Evolutionary conservation across 2,888 invertebrate species (phyloP).

Genomic region (Tiliacea citrago): DNA sequence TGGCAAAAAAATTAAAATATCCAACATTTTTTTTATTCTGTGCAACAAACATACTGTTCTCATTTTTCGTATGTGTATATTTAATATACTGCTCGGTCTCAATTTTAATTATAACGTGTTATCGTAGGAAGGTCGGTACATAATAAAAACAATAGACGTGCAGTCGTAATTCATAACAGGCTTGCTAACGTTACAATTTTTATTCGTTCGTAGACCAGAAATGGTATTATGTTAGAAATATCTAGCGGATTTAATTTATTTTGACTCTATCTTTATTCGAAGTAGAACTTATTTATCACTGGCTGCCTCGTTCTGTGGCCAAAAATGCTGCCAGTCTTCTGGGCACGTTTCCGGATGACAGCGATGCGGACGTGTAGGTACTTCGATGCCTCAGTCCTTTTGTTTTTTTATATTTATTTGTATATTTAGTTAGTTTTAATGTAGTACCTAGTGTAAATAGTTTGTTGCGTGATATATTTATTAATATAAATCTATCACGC

Average conservation of each 20-base stretch:
- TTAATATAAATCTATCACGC: no score
- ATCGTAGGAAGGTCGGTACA: constrained; percentile 1
- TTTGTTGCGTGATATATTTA: no score
- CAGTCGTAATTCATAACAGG: constrained; percentile 6
- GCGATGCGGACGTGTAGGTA: no score
- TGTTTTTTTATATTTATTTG: no score
- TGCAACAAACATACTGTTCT: constrained; percentile 7
- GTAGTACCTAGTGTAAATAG: no score
- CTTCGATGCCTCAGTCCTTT: no score
- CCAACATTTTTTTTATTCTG: background rate
- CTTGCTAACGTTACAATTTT: background rate
- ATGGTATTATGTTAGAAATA: background rate
- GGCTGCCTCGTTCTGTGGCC: no score
- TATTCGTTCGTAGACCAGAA: background rate
- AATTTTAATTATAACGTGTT: constrained; percentile 39
- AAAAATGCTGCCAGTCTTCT: no score
- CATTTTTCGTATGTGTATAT: background rate
- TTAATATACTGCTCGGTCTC: constrained; percentile 1
- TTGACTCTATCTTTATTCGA: background rate
- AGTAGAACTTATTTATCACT: no score
- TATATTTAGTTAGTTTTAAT: no score
- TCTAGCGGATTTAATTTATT: background rate
- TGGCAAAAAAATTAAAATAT: background rate
- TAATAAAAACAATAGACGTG: constrained; percentile 34
- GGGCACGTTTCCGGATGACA: no score